These are phyloP conservation scores for Cervus canadensis DNA, from an alignment of 2,113 vertebrate species.

Conservation along the genomic window DNA sequence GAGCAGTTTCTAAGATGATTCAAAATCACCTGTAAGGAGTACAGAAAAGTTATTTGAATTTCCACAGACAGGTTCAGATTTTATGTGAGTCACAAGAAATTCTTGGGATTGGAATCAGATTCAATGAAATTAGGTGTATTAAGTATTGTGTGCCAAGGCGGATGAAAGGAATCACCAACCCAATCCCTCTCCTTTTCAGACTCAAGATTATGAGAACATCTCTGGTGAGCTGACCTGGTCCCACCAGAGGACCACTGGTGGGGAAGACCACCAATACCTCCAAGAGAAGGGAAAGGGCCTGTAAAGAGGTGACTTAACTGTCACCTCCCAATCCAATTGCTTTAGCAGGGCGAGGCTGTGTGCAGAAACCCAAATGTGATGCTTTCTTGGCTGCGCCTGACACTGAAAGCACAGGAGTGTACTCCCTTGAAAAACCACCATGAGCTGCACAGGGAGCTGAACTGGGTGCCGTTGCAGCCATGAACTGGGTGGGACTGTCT, in stretches of 20 bases:
- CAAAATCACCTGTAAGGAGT: neutral
- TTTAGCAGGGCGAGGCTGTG: neutral
- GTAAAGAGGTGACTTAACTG: neutral
- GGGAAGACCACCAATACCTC: neutral
- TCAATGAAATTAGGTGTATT: neutral
- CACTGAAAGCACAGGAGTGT: no score
- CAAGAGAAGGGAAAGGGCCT: neutral
- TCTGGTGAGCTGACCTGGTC: neutral
- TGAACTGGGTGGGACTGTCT: neutral
- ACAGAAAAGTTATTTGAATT: neutral
- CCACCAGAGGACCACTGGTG: neutral
- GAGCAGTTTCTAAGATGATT: conserved; percentile 24
- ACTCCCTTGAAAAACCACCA: neutral
- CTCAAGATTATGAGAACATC: neutral
- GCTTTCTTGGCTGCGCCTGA: neutral
- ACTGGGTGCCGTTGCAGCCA: rapidly evolving
- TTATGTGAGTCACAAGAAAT: neutral
- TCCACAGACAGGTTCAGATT: neutral
- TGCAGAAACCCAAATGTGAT: neutral
- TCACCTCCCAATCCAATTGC: neutral
- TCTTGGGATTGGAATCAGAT: neutral
- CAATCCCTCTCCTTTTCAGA: neutral
- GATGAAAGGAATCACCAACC: neutral
- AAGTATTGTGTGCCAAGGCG: neutral
- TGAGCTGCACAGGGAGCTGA: neutral